phyloP scores from a whole-genome alignment of 2,797 vertebrate species.

The Typhlichthys eigenmanni region DNA sequence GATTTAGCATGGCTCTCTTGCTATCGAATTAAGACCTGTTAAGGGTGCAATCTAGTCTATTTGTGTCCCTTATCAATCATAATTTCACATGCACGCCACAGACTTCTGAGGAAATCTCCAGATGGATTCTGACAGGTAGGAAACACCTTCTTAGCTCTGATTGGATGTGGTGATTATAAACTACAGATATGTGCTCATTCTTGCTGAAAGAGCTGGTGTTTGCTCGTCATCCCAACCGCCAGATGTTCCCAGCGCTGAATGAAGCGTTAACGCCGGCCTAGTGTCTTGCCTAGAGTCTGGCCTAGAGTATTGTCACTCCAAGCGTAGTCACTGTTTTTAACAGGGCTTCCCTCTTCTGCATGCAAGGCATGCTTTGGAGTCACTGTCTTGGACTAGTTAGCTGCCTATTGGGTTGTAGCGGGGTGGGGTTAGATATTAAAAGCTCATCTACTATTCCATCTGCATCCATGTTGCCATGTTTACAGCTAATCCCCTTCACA shows the following conservation, averaged over 20 bases:
- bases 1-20: too few relatives aligned
- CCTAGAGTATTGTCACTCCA: too few relatives aligned
- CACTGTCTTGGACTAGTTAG: conserved; percentile 25
- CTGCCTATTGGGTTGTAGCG: conserved; percentile 8
- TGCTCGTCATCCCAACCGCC: conserved; percentile 23
- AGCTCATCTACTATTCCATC: conserved; percentile 22
- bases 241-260: conserved; percentile 24
- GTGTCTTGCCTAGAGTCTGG: too few relatives aligned
- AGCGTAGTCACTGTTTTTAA: conserved; percentile 4
- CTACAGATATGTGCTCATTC: too few relatives aligned
- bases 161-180: too few relatives aligned
- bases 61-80: too few relatives aligned
- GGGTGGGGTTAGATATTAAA: conserved; percentile 14
- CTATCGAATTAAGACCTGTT: too few relatives aligned
- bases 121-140: too few relatives aligned
- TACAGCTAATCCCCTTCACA: conserved; percentile 21
- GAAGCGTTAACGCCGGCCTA: conserved; percentile 16
- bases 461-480: conserved; percentile 20
- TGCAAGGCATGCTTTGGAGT: conserved; percentile 14
- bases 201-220: neutral
- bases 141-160: too few relatives aligned
- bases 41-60: too few relatives aligned
- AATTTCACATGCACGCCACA: too few relatives aligned
- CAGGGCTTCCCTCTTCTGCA: conserved; percentile 38
- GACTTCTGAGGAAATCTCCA: too few relatives aligned